Evolutionary conservation across 2,113 vertebrate species (phyloP).

Genomic region (Gorsachius goisagi): DNA sequence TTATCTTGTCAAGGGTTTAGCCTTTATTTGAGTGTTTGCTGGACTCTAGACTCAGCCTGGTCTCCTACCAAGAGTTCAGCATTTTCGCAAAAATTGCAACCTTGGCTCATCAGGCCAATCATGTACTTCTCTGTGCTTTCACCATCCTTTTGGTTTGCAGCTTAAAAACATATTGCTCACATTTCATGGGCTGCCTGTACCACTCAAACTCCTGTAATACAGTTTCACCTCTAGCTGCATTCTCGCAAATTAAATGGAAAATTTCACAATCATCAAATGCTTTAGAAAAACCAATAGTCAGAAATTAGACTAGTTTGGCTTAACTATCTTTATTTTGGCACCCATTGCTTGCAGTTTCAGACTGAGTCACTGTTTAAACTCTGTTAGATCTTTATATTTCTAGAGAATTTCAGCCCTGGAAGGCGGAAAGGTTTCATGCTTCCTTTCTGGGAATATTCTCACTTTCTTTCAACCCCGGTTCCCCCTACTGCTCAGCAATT

Average conservation of each 20-base stretch:
- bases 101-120: neutral
- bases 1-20: neutral
- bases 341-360: neutral
- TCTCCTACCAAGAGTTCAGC: neutral
- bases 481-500: neutral
- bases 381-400: neutral
- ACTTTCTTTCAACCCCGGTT: neutral
- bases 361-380: neutral
- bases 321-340: neutral
- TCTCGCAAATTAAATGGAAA: neutral
- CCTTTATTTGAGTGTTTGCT: neutral
- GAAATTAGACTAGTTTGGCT: neutral
- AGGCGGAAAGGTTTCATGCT: neutral
- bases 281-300: neutral
- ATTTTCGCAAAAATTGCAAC: neutral
- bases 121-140: neutral
- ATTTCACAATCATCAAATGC: neutral
- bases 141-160: neutral
- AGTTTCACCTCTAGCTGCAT: neutral
- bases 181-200: neutral
- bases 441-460: neutral
- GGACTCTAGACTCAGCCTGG: neutral
- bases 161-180: neutral
- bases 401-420: neutral
- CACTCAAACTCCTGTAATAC: neutral